Conservation (phyloP, 2,888 invertebrate species). For the Nemoura dubitans region DNA sequence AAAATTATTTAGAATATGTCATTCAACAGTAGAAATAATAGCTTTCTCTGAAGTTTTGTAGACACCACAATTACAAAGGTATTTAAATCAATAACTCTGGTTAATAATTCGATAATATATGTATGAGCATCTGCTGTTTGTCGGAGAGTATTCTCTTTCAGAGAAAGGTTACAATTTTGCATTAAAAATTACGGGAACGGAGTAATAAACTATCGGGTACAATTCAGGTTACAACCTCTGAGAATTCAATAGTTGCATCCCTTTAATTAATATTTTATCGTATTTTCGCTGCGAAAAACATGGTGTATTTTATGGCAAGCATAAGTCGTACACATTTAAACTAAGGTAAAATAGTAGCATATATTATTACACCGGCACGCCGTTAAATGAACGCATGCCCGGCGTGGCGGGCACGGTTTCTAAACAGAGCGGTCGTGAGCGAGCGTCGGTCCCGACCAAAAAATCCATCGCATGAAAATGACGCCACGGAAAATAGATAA, state of each 20-base stretch:
- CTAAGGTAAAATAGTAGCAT: conserved; percentile 34
- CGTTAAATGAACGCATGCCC: conserved; percentile 19
- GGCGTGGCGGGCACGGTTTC: neutral
- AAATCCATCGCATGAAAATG: conserved; percentile 23
- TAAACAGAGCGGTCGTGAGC: neutral
- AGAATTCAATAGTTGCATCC: neutral
- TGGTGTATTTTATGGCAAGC: neutral
- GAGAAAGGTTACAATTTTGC: neutral
- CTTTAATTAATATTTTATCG: neutral
- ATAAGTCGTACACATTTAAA: conserved; percentile 31
- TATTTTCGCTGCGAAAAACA: neutral
- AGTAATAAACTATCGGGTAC: neutral
- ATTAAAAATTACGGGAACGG: neutral
- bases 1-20: too few species aligned
- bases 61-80: too few species aligned
- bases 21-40: too few species aligned
- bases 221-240: neutral
- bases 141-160: too few species aligned
- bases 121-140: too few species aligned
- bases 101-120: too few species aligned
- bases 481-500: conserved; percentile 42
- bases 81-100: too few species aligned
- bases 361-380: conserved; percentile 29
- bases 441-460: conserved; percentile 8
- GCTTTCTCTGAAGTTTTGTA: too few species aligned